These are phyloP conservation scores for Ptyas mucosa DNA, from an alignment of 2,113 vertebrate genomes.

Conservation along the genomic window DNA sequence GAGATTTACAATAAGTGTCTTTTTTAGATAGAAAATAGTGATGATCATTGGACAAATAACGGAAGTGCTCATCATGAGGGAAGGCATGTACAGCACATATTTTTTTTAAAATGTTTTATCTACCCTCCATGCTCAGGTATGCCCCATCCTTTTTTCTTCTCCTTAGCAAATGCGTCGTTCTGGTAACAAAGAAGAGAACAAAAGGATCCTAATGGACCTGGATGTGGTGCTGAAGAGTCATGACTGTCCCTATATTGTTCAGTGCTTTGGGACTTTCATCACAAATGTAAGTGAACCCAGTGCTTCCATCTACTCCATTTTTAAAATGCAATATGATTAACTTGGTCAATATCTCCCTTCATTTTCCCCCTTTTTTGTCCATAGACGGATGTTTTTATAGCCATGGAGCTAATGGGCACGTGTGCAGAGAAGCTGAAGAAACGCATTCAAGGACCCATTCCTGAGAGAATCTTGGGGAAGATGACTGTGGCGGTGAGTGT, in stretches of 20 bases:
- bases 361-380: background rate
- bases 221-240: slow-evolving; percentile 95
- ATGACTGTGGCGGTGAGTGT: slow-evolving; percentile 89
- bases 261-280: slow-evolving; percentile 94
- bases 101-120: background rate
- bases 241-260: slow-evolving; percentile 94
- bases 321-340: background rate
- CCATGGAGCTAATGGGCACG: slow-evolving; percentile 95
- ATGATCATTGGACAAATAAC: background rate
- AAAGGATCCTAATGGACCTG: slow-evolving; percentile 92
- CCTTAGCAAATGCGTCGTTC: slow-evolving; percentile 93
- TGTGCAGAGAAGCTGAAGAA: slow-evolving; percentile 96
- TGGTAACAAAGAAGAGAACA: slow-evolving; percentile 94
- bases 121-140: background rate
- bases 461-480: slow-evolving; percentile 89
- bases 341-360: background rate
- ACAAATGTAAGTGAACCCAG: slow-evolving; percentile 76
- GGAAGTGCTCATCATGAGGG: background rate
- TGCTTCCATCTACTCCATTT: background rate
- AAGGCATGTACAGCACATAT: background rate
- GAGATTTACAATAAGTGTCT: background rate
- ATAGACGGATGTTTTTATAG: slow-evolving; percentile 93
- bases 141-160: background rate
- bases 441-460: slow-evolving; percentile 90
- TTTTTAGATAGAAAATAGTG: background rate